Percentiles rank a stretch among this genome's conserved stretches.
These are phyloP conservation scores for Epsilonema sp. DNA, from an alignment of 2,888 invertebrate species.

Conservation along the genomic window DNA sequence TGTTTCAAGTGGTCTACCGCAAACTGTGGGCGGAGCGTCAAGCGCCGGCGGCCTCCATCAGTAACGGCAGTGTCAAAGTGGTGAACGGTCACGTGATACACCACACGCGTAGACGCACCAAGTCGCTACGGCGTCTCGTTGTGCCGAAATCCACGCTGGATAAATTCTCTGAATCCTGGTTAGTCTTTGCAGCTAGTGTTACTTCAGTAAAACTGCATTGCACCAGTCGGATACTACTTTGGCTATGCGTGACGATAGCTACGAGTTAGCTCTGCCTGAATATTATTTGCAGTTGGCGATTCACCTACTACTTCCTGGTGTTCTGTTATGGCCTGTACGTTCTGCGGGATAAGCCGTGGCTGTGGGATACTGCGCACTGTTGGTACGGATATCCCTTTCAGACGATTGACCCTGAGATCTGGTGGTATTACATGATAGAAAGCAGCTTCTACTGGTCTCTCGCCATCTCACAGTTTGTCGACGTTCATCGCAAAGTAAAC, in stretches of 20 bases:
- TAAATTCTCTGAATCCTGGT: slow-evolving; percentile 5
- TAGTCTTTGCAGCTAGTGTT: too few relatives aligned
- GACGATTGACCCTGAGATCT: slow-evolving; percentile 15
- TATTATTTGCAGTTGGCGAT: too few relatives aligned
- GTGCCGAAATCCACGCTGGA: not conserved
- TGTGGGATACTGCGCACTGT: slow-evolving; percentile 25
- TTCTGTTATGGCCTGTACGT: slow-evolving; percentile 16
- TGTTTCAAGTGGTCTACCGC: too few relatives aligned
- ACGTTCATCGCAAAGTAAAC: slow-evolving; percentile 34
- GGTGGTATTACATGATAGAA: slow-evolving; percentile 36
- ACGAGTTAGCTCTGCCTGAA: too few relatives aligned
- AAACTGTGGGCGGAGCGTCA: not conserved
- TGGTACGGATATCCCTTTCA: slow-evolving; percentile 18
- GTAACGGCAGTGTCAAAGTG: not conserved
- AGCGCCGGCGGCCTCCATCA: too few relatives aligned
- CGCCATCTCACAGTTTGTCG: slow-evolving; percentile 20
- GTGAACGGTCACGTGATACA: not conserved
- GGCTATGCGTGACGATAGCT: too few relatives aligned
- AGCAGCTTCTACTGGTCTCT: slow-evolving; percentile 35
- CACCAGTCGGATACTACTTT: too few relatives aligned
- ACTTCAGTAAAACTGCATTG: too few relatives aligned
- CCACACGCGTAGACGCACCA: not conserved
- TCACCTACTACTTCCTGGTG: slow-evolving; percentile 16
- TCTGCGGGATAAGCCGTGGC: slow-evolving; percentile 26
- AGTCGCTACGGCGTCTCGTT: too few relatives aligned